Percentiles rank a stretch among this genome's conserved stretches.
Conservation (phyloP, 2,113 vertebrate species). For the Mormoops blainvillei region DNA sequence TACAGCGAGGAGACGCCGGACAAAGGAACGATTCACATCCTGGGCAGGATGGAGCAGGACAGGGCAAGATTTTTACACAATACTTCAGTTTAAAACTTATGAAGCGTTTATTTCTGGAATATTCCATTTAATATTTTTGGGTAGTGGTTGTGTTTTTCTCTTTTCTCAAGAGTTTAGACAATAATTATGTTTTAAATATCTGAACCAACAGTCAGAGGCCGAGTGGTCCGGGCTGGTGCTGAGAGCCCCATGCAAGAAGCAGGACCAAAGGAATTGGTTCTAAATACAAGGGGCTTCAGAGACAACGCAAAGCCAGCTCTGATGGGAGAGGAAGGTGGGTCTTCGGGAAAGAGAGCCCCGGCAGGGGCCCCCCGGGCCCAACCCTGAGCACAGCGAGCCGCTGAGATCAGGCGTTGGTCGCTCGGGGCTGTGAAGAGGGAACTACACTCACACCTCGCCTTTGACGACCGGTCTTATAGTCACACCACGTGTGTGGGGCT, state of each 20-base stretch:
- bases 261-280: neutral
- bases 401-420: neutral
- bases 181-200: neutral
- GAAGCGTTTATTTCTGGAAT: neutral
- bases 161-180: neutral
- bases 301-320: neutral
- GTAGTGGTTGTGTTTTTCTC: neutral
- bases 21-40: neutral
- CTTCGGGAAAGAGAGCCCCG: neutral
- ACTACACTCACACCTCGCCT: rapidly evolving
- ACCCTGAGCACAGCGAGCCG: rapidly evolving
- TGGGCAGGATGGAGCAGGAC: neutral
- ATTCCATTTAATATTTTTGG: neutral
- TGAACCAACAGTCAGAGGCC: neutral
- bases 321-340: neutral
- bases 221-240: neutral
- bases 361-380: neutral
- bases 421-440: neutral
- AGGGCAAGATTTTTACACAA: neutral
- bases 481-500: neutral
- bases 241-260: neutral
- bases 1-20: no score
- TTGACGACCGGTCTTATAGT: rapidly evolving
- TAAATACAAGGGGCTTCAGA: neutral
- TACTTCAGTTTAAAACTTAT: neutral